Evolutionary conservation across 2,797 vertebrate species (phyloP).

Genomic region (Syndactyla subalaris): DNA sequence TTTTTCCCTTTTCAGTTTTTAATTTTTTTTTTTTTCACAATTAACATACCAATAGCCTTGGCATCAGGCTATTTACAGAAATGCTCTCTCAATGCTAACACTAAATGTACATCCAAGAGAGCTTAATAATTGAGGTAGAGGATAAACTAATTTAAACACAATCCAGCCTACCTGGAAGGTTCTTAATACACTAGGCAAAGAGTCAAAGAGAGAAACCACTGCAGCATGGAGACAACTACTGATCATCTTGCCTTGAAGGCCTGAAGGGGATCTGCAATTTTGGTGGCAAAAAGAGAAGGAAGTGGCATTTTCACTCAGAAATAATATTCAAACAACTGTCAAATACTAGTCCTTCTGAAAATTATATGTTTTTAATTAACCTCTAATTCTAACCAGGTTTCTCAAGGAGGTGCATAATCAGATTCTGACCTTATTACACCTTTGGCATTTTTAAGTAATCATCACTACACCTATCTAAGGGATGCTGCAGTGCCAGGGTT

Average conservation of each 20-base stretch:
- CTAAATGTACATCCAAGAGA: background rate
- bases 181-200: background rate
- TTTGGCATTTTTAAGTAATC: background rate
- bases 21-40: background rate
- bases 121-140: background rate
- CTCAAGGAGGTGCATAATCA: background rate
- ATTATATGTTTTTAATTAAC: background rate
- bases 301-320: background rate
- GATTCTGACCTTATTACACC: background rate
- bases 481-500: background rate
- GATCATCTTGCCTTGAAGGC: background rate
- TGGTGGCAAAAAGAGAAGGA: background rate
- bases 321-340: background rate
- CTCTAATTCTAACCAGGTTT: background rate
- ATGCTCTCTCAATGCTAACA: background rate
- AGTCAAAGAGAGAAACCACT: background rate
- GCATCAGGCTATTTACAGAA: background rate
- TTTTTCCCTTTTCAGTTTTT: background rate
- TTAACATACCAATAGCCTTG: background rate
- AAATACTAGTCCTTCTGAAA: background rate
- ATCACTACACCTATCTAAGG: background rate
- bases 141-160: background rate
- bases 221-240: background rate
- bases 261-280: background rate
- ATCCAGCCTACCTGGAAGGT: background rate